Evolutionary conservation across 2,888 invertebrate genomes (phyloP).

Genomic region (Biston stratarius): DNA sequence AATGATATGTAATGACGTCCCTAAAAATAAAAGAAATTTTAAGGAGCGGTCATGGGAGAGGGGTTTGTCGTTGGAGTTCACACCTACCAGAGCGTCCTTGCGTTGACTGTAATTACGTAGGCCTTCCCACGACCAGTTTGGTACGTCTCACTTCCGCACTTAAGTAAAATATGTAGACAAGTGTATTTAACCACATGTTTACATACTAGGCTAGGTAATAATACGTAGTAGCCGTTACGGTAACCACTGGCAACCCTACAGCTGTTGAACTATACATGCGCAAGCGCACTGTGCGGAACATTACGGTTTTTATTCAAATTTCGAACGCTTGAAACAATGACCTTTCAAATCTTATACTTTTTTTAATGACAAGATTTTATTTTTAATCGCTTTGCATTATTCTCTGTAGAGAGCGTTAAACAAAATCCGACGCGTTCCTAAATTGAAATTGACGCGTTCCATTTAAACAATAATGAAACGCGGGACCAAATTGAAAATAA

Average conservation of each 20-base stretch:
- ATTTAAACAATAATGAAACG: constrained; percentile 80
- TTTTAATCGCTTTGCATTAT: constrained; percentile 60
- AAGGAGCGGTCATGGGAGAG: constrained; percentile 53
- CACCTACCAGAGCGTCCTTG: constrained; percentile 53
- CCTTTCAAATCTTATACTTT: constrained; percentile 42
- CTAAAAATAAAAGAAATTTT: constrained; percentile 44
- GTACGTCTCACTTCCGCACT: constrained; percentile 65
- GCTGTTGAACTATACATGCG: constrained; percentile 60
- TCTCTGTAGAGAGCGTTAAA: constrained; percentile 60
- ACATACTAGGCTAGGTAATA: constrained; percentile 41
- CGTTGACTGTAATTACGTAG: constrained; percentile 52
- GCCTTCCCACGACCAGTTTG: constrained; percentile 69
- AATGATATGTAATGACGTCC: constrained; percentile 38
- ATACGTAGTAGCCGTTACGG: constrained; percentile 41
- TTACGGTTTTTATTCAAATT: constrained; percentile 84
- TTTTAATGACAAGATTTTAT: constrained; percentile 42
- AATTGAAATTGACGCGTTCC: constrained; percentile 84
- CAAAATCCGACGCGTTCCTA: constrained; percentile 69
- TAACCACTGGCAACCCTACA: constrained; percentile 58
- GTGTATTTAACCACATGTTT: constrained; percentile 52
- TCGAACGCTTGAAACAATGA: constrained; percentile 54
- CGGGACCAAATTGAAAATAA: constrained; percentile 76
- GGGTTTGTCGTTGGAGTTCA: constrained; percentile 51
- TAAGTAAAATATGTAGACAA: constrained; percentile 48
- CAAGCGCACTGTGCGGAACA: constrained; percentile 75